A percentile compares a stretch with the other conserved stretches of the same genome.
These are phyloP conservation scores for Morpho helenor DNA, from an alignment of 2,888 invertebrate genomes.

Conservation along the genomic window DNA sequence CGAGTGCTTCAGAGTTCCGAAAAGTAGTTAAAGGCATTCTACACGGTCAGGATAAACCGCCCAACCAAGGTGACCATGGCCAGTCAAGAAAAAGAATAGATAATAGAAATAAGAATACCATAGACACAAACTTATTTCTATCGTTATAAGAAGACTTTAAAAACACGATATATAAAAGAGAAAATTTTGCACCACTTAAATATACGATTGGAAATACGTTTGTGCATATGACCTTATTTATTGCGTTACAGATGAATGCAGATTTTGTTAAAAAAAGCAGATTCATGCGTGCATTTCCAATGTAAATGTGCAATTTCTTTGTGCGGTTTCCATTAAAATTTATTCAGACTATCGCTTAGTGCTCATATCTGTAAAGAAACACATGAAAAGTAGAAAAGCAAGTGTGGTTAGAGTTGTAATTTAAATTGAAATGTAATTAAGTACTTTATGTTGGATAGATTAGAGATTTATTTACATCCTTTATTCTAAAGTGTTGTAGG, in stretches of 20 bases:
- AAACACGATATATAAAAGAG: no score
- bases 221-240: constrained; percentile 10
- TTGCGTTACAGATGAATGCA: constrained; percentile 16
- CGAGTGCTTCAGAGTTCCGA: no score
- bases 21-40: no score
- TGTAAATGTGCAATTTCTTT: constrained; percentile 13
- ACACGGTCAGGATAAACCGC: no score
- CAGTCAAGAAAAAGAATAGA: no score
- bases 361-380: constrained; percentile 11
- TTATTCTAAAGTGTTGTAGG: no score
- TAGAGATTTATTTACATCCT: background rate
- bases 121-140: no score
- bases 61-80: no score
- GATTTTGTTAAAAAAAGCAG: constrained; percentile 10
- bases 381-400: constrained; percentile 12
- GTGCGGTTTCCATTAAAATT: constrained; percentile 16
- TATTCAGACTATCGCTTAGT: constrained; percentile 14
- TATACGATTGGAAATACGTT: no score
- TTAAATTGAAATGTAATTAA: background rate
- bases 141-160: no score
- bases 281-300: constrained; percentile 10
- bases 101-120: no score
- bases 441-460: background rate
- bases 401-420: constrained; percentile 9
- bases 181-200: no score